Conservation (phyloP, 2,797 vertebrate genomes). For the Protonibea diacanthus region DNA sequence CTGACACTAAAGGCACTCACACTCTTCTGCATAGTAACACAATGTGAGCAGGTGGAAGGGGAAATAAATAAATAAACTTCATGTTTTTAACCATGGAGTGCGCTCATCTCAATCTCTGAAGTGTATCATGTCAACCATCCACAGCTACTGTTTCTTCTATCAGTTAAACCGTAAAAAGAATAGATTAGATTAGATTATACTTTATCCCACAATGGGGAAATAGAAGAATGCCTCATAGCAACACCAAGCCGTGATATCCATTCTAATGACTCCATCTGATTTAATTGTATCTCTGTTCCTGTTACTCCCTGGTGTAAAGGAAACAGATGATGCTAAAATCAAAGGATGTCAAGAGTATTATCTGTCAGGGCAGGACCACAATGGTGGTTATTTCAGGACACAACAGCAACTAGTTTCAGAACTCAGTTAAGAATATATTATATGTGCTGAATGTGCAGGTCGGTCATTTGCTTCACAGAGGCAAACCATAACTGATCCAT, state of each 20-base stretch:
- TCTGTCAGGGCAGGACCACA: neutral
- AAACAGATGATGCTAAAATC: slow-evolving; percentile 5
- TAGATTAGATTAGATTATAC: too few relatives aligned
- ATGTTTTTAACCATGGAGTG: neutral
- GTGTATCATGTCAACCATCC: slow-evolving; percentile 23
- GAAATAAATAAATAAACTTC: neutral
- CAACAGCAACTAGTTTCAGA: slow-evolving; percentile 14
- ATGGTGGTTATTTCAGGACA: slow-evolving; percentile 48
- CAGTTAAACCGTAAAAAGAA: neutral
- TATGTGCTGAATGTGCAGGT: slow-evolving; percentile 43
- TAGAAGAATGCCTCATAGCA: neutral
- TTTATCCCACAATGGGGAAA: too few relatives aligned
- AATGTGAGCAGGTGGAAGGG: neutral
- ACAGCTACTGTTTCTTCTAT: slow-evolving; percentile 9
- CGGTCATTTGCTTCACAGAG: slow-evolving; percentile 48
- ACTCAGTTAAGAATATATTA: neutral
- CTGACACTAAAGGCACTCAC: too few relatives aligned
- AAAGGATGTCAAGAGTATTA: neutral
- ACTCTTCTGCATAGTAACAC: neutral
- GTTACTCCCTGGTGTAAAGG: slow-evolving; percentile 23
- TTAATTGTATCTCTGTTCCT: slow-evolving; percentile 11
- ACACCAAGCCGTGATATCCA: neutral
- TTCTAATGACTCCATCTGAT: slow-evolving; percentile 36
- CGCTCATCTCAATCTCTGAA: slow-evolving; percentile 2
- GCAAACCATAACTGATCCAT: slow-evolving; percentile 25